phyloP scores from a whole-genome alignment of 2,797 vertebrate genomes.

The Antrozous pallidus region DNA sequence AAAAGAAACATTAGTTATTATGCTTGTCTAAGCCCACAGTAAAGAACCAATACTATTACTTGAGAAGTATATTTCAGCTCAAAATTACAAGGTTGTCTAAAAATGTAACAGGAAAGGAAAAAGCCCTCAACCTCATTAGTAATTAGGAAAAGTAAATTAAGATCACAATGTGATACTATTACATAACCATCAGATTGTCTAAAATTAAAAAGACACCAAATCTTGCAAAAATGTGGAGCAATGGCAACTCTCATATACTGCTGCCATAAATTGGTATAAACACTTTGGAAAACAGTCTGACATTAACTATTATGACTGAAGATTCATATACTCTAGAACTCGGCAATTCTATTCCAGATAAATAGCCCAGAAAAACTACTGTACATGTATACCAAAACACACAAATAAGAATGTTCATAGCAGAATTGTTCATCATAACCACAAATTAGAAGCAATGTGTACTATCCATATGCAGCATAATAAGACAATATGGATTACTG shows the following conservation, averaged over 20 bases:
- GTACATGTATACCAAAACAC: neutral
- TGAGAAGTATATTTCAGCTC: constrained; percentile 18
- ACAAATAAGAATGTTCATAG: constrained; percentile 34
- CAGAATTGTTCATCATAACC: neutral
- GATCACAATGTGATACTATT: neutral
- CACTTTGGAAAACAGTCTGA: constrained; percentile 5
- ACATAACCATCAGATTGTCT: neutral
- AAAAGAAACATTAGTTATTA: neutral
- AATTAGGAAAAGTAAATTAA: constrained; percentile 27
- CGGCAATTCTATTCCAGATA: constrained; percentile 7
- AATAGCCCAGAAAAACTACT: neutral
- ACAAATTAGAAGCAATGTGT: neutral
- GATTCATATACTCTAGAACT: neutral
- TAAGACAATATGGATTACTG: neutral
- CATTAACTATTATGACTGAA: neutral
- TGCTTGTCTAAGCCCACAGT: neutral
- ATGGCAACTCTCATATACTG: neutral
- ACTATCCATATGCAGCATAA: neutral
- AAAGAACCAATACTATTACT: constrained; percentile 21
- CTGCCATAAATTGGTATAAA: neutral
- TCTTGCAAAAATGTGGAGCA: neutral
- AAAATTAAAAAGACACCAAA: constrained; percentile 12
- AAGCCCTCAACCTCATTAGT: neutral
- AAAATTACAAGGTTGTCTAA: constrained; percentile 7
- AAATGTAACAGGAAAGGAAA: neutral